A percentile compares a stretch with the other conserved stretches of the same genome.
Evolutionary conservation across 2,888 invertebrate genomes (phyloP).

Genomic region (Phrixothrix hirtus): DNA sequence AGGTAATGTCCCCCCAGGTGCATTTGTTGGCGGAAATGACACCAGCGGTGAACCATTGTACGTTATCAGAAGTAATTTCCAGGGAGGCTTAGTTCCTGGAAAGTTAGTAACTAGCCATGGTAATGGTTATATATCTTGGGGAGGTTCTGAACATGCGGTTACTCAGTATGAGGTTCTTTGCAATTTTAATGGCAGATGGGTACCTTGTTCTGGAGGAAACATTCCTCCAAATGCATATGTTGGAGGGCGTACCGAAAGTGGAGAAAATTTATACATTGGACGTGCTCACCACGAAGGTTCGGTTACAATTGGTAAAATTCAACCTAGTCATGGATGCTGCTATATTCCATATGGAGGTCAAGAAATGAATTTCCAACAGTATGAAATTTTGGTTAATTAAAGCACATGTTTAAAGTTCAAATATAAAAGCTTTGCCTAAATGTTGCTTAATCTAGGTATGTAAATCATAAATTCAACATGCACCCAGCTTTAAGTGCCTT

Average conservation of each 20-base stretch:
- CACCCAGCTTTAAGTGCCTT: background rate
- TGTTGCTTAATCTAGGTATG: background rate
- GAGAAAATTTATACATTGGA: conserved; percentile 78
- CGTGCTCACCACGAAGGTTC: conserved; percentile 77
- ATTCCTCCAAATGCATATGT: conserved; percentile 73
- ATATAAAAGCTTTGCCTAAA: conserved; percentile 2
- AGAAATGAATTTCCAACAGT: conserved; percentile 79
- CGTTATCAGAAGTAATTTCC: conserved; percentile 72
- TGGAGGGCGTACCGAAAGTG: conserved; percentile 73
- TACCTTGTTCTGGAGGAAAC: conserved; percentile 57
- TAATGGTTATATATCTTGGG: conserved; percentile 72
- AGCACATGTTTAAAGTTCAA: background rate
- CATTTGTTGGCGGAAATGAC: conserved; percentile 69
- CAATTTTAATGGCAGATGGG: conserved; percentile 53
- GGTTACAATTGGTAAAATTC: conserved; percentile 80
- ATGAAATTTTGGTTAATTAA: conserved; percentile 70
- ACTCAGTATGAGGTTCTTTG: conserved; percentile 67
- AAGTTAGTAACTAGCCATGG: conserved; percentile 72
- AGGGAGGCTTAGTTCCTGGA: conserved; percentile 76
- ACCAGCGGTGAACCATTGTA: conserved; percentile 63
- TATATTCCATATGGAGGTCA: conserved; percentile 86
- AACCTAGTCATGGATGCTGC: conserved; percentile 77
- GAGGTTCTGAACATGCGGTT: conserved; percentile 72
- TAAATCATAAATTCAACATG: background rate
- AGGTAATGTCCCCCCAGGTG: conserved; percentile 72